Evolutionary conservation across 1,140 invertebrate species (phyloP), one percentile per base, ranked within the genome.

Genomic region (Dolichoris vasculosae): DNA sequence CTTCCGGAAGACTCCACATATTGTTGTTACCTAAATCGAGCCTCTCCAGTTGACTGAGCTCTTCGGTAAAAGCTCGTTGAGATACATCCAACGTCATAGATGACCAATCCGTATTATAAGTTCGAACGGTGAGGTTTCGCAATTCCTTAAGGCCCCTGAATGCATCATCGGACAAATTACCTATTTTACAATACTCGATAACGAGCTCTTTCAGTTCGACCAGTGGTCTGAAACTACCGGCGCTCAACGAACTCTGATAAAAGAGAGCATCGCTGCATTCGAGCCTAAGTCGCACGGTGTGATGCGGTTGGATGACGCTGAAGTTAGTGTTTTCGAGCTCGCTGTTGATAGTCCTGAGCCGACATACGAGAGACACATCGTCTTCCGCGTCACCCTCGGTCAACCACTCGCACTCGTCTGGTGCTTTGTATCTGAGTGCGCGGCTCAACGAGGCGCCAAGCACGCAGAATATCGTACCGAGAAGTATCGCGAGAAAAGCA

Each of bases 161-260:
- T 1, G 97, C 96, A 26, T 96, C 97, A 78, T 97, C 96, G 4
- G 97, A 97, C 35, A 99, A 94, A 90, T 97, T 97, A 51, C 96
- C 96, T 84, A 99, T 96, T 93, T 98, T 98, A 93, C 98, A 99
- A 88, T 96, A 97, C 90, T 98, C 97, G 82, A 99, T 97, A 20
- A 96, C 96, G 9, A 98, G 94, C 87, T 97, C 96, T 69, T 95
- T 95, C 69, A 98, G 93, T 91, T 98, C 97, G 51, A 96, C 94
- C 80, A 98, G 93, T 85, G 97, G 96, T 76, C 96, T 94, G 90
- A 98, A 98, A 91, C 97, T 97, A 83, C 96, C 97, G 32, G 97
- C 95, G 89, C 95, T 96, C 81, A 98, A 93, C n/a, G 96, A 97
- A 92, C 97, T 97, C 93, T 97, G 97, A 46, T 84, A 97, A 92